Percentiles rank a stretch among this genome's conserved stretches.
Evolutionary conservation across 2,113 vertebrate species (phyloP).

Genomic region (Carassius gibelio): DNA sequence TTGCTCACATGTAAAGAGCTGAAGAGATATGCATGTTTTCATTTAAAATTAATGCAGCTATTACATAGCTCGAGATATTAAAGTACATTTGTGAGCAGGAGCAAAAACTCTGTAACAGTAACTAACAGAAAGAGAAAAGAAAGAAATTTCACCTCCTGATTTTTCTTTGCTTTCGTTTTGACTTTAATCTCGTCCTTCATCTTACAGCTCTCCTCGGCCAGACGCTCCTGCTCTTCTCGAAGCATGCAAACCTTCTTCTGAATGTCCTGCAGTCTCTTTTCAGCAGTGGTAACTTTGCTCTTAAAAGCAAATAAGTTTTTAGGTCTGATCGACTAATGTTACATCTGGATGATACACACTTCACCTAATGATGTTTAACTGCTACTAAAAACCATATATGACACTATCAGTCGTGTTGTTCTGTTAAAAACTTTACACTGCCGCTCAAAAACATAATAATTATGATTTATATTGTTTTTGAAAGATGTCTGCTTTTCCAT

Average conservation of each 20-base stretch:
- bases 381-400: neutral
- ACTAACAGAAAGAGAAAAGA: neutral
- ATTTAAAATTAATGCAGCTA: neutral
- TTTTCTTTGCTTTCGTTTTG: slow-evolving; percentile 75
- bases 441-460: neutral
- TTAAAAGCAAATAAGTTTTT: slow-evolving; percentile 51
- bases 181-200: slow-evolving; percentile 75
- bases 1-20: neutral
- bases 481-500: neutral
- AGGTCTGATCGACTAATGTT: neutral
- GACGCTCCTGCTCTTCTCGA: slow-evolving; percentile 71
- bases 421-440: neutral
- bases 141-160: slow-evolving; percentile 76
- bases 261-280: slow-evolving; percentile 73
- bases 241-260: slow-evolving; percentile 75
- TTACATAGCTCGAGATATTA: neutral
- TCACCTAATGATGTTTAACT: neutral
- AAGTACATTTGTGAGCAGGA: neutral
- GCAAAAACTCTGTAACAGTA: no score
- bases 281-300: slow-evolving; percentile 74
- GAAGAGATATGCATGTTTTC: neutral
- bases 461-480: neutral
- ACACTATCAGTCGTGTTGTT: neutral
- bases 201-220: slow-evolving; percentile 70
- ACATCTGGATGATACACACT: neutral